phyloP scores from a whole-genome alignment of 2,113 vertebrate species.

The Elanoides forficatus region DNA sequence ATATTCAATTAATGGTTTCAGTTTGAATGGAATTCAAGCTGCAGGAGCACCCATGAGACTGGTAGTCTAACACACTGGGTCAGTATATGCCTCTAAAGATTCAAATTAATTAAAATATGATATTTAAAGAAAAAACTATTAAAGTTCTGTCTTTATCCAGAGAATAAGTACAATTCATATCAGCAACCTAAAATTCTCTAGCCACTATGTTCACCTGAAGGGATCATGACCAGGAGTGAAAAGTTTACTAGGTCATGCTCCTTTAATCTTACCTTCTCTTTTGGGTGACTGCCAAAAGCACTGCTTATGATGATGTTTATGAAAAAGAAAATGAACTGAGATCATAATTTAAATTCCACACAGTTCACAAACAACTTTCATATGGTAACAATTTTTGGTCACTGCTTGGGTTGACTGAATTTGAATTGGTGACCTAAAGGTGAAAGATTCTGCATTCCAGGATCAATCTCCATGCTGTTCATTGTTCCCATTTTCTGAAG shows the following conservation, averaged over 20 bases:
- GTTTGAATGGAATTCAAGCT: background rate
- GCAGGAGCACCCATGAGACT: background rate
- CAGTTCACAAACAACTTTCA: slow-evolving; percentile 30
- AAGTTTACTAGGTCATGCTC: background rate
- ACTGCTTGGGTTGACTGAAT: background rate
- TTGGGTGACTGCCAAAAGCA: slow-evolving; percentile 3
- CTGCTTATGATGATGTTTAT: slow-evolving; percentile 29
- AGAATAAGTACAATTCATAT: background rate
- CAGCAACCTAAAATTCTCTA: background rate
- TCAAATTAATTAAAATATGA: background rate
- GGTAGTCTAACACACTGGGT: background rate
- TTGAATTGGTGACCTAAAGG: slow-evolving; percentile 34
- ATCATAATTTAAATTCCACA: slow-evolving; percentile 38
- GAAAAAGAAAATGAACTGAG: slow-evolving; percentile 38
- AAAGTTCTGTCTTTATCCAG: background rate
- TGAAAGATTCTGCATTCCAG: slow-evolving; percentile 25
- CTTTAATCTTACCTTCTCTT: slow-evolving; percentile 20
- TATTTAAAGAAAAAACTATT: background rate
- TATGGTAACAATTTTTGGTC: slow-evolving; percentile 42
- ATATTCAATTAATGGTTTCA: background rate
- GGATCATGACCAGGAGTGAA: background rate
- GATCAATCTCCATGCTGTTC: background rate
- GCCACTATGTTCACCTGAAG: background rate
- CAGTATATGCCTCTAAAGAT: background rate
- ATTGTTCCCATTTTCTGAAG: background rate